Evolutionary conservation across 2,888 invertebrate genomes (phyloP).

Genomic region (Meandrusa payeni): DNA sequence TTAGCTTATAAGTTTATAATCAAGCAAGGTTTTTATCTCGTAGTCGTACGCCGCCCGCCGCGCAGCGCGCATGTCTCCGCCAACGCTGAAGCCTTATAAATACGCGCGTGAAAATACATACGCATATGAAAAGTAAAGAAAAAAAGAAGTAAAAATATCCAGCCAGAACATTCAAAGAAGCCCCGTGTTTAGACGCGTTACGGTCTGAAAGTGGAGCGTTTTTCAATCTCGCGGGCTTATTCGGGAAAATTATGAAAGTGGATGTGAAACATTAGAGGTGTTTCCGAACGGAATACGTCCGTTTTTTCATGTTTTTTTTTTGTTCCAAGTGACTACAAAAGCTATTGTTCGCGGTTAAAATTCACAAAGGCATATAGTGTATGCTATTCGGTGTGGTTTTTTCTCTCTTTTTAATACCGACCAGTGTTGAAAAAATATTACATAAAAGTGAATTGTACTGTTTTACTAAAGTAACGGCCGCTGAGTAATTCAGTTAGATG

Average conservation of each 20-base stretch:
- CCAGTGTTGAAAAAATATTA: conserved; percentile 71
- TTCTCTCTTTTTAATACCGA: conserved; percentile 60
- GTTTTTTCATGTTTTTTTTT: conserved; percentile 57
- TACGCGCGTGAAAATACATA: conserved; percentile 63
- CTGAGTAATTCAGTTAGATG: conserved; percentile 78
- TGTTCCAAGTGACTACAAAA: conserved; percentile 70
- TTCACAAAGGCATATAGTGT: conserved; percentile 56
- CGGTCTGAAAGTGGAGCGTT: conserved; percentile 52
- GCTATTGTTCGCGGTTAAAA: conserved; percentile 67
- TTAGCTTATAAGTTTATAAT: conserved; percentile 80
- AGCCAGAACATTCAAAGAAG: conserved; percentile 44
- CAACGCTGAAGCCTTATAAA: conserved; percentile 52
- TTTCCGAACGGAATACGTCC: conserved; percentile 59
- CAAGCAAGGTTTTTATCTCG: conserved; percentile 79
- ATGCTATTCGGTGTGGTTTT: conserved; percentile 70
- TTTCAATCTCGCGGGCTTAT: conserved; percentile 51
- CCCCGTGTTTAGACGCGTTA: conserved; percentile 49
- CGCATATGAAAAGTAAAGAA: conserved; percentile 53
- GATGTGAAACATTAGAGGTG: conserved; percentile 63
- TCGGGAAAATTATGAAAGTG: conserved; percentile 74
- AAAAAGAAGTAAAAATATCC: conserved; percentile 48
- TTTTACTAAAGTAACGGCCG: conserved; percentile 69
- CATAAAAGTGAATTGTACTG: conserved; percentile 75
- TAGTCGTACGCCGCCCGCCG: conserved; percentile 74
- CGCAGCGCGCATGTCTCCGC: conserved; percentile 67